Conservation (phyloP, 2,113 vertebrate species). For the Xenopus tropicalis region UCB_Xtro_10.0 CM004444.2:142838001-142838500, state of each 20-base stretch:
- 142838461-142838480: slow-evolving; percentile 20
- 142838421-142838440: slow-evolving; percentile 35
- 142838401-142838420: slow-evolving; percentile 20
- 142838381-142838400: slow-evolving; percentile 13
- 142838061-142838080: no score
- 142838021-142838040: no score
- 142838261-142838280: slow-evolving; percentile 32
- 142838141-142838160: background rate
- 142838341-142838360: slow-evolving; percentile 14
- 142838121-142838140: background rate
- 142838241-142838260: slow-evolving; percentile 28
- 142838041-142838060: no score
- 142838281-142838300: slow-evolving; percentile 22
- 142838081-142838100: no score
- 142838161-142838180: slow-evolving; percentile 4
- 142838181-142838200: slow-evolving; percentile 14
- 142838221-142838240: slow-evolving; percentile 17
- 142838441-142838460: slow-evolving; percentile 35
- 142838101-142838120: no score
- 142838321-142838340: slow-evolving; percentile 7
- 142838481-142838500: slow-evolving; percentile 37
- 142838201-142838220: slow-evolving; percentile 6
- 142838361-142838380: slow-evolving; percentile 30
- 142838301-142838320: slow-evolving; percentile 19
- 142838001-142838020: no score